Conservation (phyloP, 2,888 invertebrate genomes). For the Thalpophila matura region DNA sequence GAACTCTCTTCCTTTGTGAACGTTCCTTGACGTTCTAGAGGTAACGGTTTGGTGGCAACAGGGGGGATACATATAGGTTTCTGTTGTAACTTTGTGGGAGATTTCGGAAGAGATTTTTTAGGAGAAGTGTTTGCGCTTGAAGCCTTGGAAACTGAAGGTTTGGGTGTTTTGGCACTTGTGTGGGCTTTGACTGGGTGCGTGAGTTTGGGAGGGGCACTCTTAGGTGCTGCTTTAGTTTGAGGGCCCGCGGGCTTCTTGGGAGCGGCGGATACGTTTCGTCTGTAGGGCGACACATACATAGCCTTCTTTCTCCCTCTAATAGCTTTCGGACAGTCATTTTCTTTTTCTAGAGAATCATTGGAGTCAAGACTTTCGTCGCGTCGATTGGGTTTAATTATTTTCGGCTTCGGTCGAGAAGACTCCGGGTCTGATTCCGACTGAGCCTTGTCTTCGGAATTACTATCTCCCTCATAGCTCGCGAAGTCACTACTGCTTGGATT, state of each 20-base stretch:
- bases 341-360: slow-evolving; percentile 85
- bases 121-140: slow-evolving; percentile 80
- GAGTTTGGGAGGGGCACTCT: slow-evolving; percentile 65
- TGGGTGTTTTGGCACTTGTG: slow-evolving; percentile 77
- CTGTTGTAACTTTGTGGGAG: slow-evolving; percentile 75
- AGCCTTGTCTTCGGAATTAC: slow-evolving; percentile 90
- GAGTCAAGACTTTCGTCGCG: slow-evolving; percentile 86
- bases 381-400: slow-evolving; percentile 90
- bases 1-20: slow-evolving; percentile 96
- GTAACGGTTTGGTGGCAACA: slow-evolving; percentile 81
- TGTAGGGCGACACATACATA: slow-evolving; percentile 92
- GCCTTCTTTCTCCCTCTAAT: slow-evolving; percentile 93
- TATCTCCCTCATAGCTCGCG: slow-evolving; percentile 90
- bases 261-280: slow-evolving; percentile 75
- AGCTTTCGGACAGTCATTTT: slow-evolving; percentile 87
- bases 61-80: slow-evolving; percentile 74
- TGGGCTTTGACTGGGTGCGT: slow-evolving; percentile 73
- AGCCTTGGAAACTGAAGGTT: slow-evolving; percentile 69
- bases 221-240: slow-evolving; percentile 66
- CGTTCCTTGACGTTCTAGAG: slow-evolving; percentile 96
- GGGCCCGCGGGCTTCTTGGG: slow-evolving; percentile 76
- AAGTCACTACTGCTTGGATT: slow-evolving; percentile 83
- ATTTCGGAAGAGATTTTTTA: slow-evolving; percentile 78
- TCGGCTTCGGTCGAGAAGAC: slow-evolving; percentile 87
- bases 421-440: slow-evolving; percentile 87